Conservation (phyloP, 2,797 vertebrate species). For the Spea hammondii region DNA sequence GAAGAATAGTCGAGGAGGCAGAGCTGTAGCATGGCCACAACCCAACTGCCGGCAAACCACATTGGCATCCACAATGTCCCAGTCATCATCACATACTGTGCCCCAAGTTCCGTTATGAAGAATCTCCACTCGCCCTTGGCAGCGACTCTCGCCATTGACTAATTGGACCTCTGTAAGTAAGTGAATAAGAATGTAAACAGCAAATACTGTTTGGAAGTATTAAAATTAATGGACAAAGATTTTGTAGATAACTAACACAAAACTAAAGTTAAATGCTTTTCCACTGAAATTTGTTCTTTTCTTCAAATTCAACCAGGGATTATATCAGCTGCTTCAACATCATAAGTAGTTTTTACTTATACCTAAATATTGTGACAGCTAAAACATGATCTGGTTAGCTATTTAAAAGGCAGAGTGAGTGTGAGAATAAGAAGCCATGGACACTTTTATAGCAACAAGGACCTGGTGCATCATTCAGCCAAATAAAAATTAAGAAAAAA, state of each 20-base stretch:
- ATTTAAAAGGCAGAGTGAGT: too few species aligned
- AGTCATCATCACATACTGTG: slow-evolving; percentile 92
- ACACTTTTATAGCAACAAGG: too few species aligned
- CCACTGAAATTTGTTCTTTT: neutral
- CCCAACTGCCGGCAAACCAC: slow-evolving; percentile 89
- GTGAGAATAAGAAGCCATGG: too few species aligned
- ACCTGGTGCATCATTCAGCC: too few species aligned
- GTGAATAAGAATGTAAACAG: neutral
- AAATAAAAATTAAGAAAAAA: too few species aligned
- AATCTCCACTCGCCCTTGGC: slow-evolving; percentile 90
- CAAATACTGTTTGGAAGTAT: neutral
- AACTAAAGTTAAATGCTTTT: neutral
- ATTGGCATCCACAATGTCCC: slow-evolving; percentile 93
- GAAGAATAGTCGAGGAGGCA: slow-evolving; percentile 77
- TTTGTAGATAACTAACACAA: too few species aligned
- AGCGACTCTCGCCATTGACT: slow-evolving; percentile 79
- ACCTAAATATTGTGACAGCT: too few species aligned
- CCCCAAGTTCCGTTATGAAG: slow-evolving; percentile 81
- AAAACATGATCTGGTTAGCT: too few species aligned
- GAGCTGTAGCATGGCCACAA: slow-evolving; percentile 77
- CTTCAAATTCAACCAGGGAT: neutral
- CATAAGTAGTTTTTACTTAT: too few species aligned
- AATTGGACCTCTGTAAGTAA: slow-evolving; percentile 74
- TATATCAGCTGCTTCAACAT: too few species aligned
- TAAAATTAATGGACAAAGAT: too few species aligned